A percentile compares a stretch with the other conserved stretches of the same genome.
Conservation (phyloP, 30 jellyfish, hydroid and myxozoan genomes). For the Cassiopea andromeda region DNA sequence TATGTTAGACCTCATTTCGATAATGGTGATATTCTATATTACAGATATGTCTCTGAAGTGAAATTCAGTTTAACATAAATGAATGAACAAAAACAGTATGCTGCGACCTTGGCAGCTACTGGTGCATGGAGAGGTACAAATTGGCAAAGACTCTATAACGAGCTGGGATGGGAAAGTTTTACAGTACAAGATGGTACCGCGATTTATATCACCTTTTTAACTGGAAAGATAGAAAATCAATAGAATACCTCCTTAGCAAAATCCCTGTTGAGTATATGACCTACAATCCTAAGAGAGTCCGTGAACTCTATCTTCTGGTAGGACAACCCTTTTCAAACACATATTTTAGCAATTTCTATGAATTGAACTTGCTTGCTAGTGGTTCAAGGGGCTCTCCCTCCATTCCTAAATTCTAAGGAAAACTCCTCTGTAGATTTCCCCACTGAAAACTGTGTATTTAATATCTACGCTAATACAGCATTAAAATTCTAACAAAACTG, state of each 20-base stretch:
- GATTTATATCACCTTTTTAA: conserved; percentile 43
- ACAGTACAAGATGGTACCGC: conserved; percentile 49
- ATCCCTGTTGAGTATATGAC: conserved; percentile 17
- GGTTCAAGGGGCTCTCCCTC: not conserved
- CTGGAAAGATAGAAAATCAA: conserved; percentile 21
- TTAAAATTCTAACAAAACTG: conserved; percentile 7
- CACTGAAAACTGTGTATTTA: not conserved
- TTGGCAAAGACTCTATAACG: conserved; percentile 9
- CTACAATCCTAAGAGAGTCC: conserved; percentile 6
- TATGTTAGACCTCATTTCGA: conserved; percentile 42
- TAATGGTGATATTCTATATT: conserved; percentile 54
- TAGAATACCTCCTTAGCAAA: conserved; percentile 20
- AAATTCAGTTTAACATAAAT: conserved; percentile 34
- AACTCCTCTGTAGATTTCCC: not conserved
- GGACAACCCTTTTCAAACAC: conserved; percentile 33
- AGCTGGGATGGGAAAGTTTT: conserved; percentile 20
- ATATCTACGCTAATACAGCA: not conserved
- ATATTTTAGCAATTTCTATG: conserved; percentile 13
- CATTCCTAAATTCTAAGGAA: conserved; percentile 16
- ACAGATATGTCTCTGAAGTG: conserved; percentile 45
- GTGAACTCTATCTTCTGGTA: conserved; percentile 34
- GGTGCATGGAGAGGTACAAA: conserved; percentile 15
- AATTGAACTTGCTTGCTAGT: not conserved
- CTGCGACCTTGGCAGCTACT: conserved; percentile 46
- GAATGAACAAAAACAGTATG: conserved; percentile 48